A percentile compares a stretch with the other conserved stretches of the same genome.
Evolutionary conservation across 2,797 vertebrate genomes (phyloP).

Genomic region (Centroberyx gerrardi): DNA sequence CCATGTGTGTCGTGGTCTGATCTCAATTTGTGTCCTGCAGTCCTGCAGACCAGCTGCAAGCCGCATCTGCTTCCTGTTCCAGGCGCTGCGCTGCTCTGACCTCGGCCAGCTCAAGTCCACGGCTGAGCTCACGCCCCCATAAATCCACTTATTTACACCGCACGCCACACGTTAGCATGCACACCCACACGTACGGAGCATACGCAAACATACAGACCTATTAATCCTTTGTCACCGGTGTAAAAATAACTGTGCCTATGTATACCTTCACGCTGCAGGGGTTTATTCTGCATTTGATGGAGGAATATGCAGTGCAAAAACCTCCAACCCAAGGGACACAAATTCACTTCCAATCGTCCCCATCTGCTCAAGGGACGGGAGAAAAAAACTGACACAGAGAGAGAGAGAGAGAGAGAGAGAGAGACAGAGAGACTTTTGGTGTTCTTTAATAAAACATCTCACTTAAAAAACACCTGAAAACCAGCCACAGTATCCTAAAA

Average conservation of each 20-base stretch:
- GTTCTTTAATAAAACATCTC: too few species aligned
- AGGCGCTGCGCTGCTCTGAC: constrained; percentile 51
- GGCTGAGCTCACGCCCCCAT: constrained; percentile 27
- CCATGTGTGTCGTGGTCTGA: constrained; percentile 49
- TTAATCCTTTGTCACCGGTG: constrained; percentile 25
- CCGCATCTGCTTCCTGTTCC: constrained; percentile 75
- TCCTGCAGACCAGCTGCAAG: constrained; percentile 58
- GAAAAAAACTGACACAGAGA: background rate
- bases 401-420: background rate
- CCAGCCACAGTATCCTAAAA: too few species aligned
- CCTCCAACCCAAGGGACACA: constrained; percentile 21
- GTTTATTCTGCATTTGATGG: constrained; percentile 10
- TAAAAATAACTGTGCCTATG: constrained; percentile 38
- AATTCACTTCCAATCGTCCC: constrained; percentile 29
- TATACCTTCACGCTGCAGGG: background rate
- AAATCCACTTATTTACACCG: constrained; percentile 54
- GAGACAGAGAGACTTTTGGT: background rate
- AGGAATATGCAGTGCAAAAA: background rate
- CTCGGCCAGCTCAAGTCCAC: constrained; percentile 16
- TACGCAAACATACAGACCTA: constrained; percentile 6
- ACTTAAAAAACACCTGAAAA: too few species aligned
- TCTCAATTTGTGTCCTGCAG: constrained; percentile 52
- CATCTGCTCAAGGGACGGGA: constrained; percentile 34
- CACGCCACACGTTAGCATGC: constrained; percentile 1
- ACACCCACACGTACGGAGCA: background rate